phyloP scores from a whole-genome alignment of 2,113 vertebrate genomes.

The Gasterosteus nipponicus region DNA sequence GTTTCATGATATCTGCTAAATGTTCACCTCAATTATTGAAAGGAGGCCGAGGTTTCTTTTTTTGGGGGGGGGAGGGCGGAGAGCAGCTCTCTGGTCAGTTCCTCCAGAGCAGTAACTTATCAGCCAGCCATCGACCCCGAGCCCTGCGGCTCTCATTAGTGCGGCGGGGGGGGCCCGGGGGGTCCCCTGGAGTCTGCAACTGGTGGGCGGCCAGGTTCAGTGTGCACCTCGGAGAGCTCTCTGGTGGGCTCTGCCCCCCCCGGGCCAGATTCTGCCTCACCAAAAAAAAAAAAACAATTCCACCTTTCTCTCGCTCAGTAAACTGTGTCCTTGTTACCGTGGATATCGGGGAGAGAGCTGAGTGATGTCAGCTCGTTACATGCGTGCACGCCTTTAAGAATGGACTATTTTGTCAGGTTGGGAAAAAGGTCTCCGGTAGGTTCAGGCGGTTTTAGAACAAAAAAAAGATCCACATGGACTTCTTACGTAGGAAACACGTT shows the following conservation, averaged over 20 bases:
- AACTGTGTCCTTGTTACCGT: conserved; percentile 60
- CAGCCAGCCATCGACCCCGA: conserved; percentile 81
- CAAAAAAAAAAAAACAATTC: conserved; percentile 29
- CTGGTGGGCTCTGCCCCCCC: conserved; percentile 47
- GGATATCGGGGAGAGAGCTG: conserved; percentile 59
- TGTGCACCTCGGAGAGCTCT: conserved; percentile 49
- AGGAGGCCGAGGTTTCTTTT: no score
- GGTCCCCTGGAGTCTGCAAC: no score
- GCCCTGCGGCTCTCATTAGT: conserved; percentile 77
- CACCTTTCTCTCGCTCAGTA: conserved; percentile 42
- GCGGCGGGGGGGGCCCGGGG: conserved; percentile 9
- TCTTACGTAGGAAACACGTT: no score
- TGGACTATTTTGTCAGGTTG: no score
- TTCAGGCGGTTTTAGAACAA: no score
- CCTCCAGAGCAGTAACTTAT: conserved; percentile 71
- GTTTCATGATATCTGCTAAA: no score
- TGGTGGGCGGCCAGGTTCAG: no score
- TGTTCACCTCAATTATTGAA: no score
- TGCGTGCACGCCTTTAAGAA: no score
- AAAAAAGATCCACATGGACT: no score
- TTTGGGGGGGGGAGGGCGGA: no score
- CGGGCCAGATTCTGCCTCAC: conserved; percentile 54
- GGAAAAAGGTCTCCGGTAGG: no score
- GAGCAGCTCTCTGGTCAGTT: not conserved
- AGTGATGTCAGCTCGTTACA: conserved; percentile 51